Evolutionary conservation across 2,888 invertebrate genomes (phyloP).

Genomic region (Venusia cambrica): DNA sequence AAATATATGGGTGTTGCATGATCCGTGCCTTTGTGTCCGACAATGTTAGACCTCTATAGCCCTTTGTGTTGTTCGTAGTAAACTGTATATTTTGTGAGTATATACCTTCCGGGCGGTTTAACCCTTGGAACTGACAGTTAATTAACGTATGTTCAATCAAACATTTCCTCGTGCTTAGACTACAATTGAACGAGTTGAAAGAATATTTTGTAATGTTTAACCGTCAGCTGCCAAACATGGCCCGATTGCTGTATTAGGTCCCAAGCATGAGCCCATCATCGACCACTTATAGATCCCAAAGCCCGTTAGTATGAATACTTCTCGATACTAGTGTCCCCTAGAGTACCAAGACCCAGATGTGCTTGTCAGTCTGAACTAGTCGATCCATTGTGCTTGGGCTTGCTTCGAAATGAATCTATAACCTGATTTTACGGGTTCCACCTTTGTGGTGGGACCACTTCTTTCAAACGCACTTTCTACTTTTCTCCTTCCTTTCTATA

Average conservation of each 20-base stretch:
- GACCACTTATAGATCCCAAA: constrained; percentile 52
- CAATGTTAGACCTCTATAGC: constrained; percentile 74
- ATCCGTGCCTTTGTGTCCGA: constrained; percentile 78
- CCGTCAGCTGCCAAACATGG: constrained; percentile 64
- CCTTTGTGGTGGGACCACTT: constrained; percentile 51
- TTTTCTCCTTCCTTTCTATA: constrained; percentile 52
- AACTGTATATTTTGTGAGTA: constrained; percentile 64
- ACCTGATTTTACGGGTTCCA: constrained; percentile 51
- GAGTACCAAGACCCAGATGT: constrained; percentile 58
- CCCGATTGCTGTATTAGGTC: constrained; percentile 59
- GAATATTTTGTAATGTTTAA: constrained; percentile 44
- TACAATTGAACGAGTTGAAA: constrained; percentile 26
- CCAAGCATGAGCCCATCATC: constrained; percentile 71
- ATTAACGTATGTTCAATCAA: constrained; percentile 37
- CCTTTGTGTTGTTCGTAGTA: constrained; percentile 78
- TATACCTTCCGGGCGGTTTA: constrained; percentile 45
- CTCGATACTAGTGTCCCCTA: constrained; percentile 58
- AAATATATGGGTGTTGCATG: constrained; percentile 76
- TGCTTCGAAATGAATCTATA: constrained; percentile 63
- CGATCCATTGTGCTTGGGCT: constrained; percentile 74
- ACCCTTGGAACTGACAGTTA: constrained; percentile 72
- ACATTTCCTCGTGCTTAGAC: constrained; percentile 21
- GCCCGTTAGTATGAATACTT: constrained; percentile 61
- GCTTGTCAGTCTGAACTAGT: constrained; percentile 62
- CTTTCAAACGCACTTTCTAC: constrained; percentile 60